phyloP scores from a whole-genome alignment of 2,888 invertebrate genomes.

The Cantharis flavilabris region DNA sequence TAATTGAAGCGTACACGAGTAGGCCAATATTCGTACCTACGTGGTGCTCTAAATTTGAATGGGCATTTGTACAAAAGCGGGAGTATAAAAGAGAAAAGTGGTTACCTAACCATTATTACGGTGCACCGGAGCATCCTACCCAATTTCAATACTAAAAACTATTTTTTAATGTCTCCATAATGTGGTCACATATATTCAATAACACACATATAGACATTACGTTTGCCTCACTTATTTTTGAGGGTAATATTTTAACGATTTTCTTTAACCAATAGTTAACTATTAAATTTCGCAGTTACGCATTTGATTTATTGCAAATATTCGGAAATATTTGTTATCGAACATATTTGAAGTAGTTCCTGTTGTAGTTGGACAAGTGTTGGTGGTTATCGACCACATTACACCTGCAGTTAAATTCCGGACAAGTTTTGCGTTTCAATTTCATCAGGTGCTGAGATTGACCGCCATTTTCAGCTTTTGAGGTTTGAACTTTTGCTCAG shows the following conservation, averaged over 20 bases:
- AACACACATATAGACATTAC: constrained; percentile 18
- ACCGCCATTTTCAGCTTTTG: not conserved
- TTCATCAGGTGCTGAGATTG: not conserved
- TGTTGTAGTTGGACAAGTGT: constrained; percentile 36
- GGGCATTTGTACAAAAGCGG: constrained; percentile 36
- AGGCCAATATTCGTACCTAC: constrained; percentile 52
- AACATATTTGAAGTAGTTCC: constrained; percentile 17
- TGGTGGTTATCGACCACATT: constrained; percentile 44
- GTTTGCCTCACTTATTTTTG: constrained; percentile 19
- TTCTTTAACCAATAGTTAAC: not conserved
- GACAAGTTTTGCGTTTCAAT: constrained; percentile 26
- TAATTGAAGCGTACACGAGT: constrained; percentile 46
- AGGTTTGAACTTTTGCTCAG: not conserved
- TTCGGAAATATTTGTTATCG: not conserved
- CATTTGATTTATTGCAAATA: not conserved
- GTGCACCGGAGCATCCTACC: constrained; percentile 10
- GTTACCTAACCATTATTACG: constrained; percentile 31
- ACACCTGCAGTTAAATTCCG: constrained; percentile 45
- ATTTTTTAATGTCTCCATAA: constrained; percentile 26
- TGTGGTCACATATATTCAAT: constrained; percentile 24
- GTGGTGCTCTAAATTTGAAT: constrained; percentile 43
- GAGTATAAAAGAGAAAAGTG: not conserved
- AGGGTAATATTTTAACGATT: not conserved
- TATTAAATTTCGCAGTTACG: not conserved
- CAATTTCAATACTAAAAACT: not conserved